Evolutionary conservation across 1,140 invertebrate genomes (phyloP), one percentile per base, ranked within the genome.

Genomic region (Drosophila leontia): DNA sequence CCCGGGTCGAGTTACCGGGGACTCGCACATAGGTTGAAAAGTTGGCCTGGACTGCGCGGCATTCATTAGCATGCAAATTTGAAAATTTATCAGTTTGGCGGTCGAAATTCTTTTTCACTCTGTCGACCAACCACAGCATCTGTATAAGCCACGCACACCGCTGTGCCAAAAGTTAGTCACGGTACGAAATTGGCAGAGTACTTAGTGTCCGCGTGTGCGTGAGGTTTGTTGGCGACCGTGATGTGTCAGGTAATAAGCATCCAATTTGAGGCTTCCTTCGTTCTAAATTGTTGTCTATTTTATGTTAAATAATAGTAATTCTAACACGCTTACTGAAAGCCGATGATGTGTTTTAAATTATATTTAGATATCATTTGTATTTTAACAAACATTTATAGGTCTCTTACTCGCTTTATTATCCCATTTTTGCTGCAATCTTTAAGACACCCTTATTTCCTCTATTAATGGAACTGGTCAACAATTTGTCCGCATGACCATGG

Each of bases 11-110:
- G 42, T 23, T 59, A 29, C 32, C 41, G 29, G 41, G 57, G 35
- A 48, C 34, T 63, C 12, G 45, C 15, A 42, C 8, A 64, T 51
- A 58, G 51, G 68, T 56, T 61, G 42, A 50, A 75, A 72, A 68
- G 63, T 75, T 61, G 47, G 39, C 45, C 47, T 34, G 61, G 13
- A 13, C 35, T 60, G 19, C 29, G 57, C 48, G 44, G n/a, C 11
- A 82, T 85, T 82, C 75, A 82, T 82, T 82, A 85, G 79, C 75
- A 85, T 82, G 83, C 75, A 75, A 87, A 82, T 85, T 87, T 82
- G 58, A 76, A 85, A 85, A 87, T 79, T 87, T 79, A 87, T 82
- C 69, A 75, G 64, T 70, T 47, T 71, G 63, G 57, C 67, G 45
- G 60, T 56, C 39, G 69, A 67, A 67, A 67, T 53, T 47, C 62